A percentile compares a stretch with the other conserved stretches of the same genome.
Conservation (phyloP, 2,888 invertebrate genomes). For the Mantis religiosa region DNA sequence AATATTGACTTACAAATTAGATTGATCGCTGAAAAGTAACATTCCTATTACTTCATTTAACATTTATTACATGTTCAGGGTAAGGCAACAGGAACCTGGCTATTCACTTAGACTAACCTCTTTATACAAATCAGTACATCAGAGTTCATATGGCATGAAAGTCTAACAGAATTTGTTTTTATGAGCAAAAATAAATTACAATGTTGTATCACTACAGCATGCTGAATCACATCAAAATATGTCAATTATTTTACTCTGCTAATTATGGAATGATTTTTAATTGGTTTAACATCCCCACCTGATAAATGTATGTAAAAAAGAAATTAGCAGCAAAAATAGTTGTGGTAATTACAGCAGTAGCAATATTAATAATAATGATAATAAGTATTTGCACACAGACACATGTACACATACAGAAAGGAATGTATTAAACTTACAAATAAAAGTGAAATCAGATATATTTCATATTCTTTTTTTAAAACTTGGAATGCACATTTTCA, state of each 20-base stretch:
- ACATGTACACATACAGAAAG: neutral
- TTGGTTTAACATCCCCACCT: neutral
- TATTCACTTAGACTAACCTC: neutral
- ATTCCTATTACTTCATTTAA: no score
- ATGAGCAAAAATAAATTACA: neutral
- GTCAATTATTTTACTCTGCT: neutral
- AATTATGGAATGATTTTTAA: neutral
- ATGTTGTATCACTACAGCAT: neutral
- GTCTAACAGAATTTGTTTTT: neutral
- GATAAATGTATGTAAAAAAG: neutral
- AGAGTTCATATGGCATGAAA: neutral
- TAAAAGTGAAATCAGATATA: neutral
- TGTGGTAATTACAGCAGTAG: neutral
- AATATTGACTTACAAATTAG: no score
- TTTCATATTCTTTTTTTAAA: neutral
- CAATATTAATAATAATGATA: neutral
- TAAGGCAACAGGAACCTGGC: neutral
- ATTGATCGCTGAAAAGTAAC: no score
- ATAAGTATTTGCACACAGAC: neutral
- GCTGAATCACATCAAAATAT: neutral
- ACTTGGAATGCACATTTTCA: slow-evolving; percentile 1
- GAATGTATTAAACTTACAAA: neutral
- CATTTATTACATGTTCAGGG: neutral
- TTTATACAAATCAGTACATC: neutral
- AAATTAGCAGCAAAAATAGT: neutral